A percentile compares a stretch with the other conserved stretches of the same genome.
Conservation (phyloP, 2,113 vertebrate species). For the Albula glossodonta region DNA sequence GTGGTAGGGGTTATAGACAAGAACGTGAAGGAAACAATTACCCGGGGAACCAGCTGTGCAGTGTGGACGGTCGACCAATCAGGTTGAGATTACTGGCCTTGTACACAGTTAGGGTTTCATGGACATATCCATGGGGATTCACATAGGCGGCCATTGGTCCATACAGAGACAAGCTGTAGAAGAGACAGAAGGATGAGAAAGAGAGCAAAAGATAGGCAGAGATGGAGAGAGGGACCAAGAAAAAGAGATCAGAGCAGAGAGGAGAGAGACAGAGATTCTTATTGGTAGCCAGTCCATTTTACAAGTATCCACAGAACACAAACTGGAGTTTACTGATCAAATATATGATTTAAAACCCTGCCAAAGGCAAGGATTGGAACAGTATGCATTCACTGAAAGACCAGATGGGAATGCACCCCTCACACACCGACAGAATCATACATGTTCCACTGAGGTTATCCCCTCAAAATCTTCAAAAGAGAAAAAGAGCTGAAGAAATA, state of each 20-base stretch:
- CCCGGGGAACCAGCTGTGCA: slow-evolving; percentile 99
- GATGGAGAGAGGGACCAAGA: neutral
- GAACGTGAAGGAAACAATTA: slow-evolving; percentile 58
- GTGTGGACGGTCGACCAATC: slow-evolving; percentile 85
- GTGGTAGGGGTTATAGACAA: neutral
- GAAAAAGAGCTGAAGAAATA: too few relatives aligned
- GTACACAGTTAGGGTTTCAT: slow-evolving; percentile 93
- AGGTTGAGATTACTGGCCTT: slow-evolving; percentile 90
- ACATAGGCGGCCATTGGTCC: slow-evolving; percentile 98
- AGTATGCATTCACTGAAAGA: neutral
- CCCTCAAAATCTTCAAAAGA: too few relatives aligned
- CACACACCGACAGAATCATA: neutral
- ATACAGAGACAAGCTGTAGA: slow-evolving; percentile 84
- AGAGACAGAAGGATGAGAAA: slow-evolving; percentile 10
- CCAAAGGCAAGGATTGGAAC: too few relatives aligned
- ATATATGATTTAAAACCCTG: too few relatives aligned
- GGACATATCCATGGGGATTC: slow-evolving; percentile 94
- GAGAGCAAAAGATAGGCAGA: slow-evolving; percentile 15
- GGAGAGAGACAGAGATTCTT: neutral
- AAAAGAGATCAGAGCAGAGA: neutral
- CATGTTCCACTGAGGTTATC: too few relatives aligned
- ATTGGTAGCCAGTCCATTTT: neutral
- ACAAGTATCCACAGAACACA: neutral
- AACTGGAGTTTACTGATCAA: too few relatives aligned
- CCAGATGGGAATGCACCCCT: neutral